Percentiles rank a stretch among this genome's conserved stretches.
Conservation (phyloP, 1,140 invertebrate genomes). For the Aphelenchoides fujianensis region DNA sequence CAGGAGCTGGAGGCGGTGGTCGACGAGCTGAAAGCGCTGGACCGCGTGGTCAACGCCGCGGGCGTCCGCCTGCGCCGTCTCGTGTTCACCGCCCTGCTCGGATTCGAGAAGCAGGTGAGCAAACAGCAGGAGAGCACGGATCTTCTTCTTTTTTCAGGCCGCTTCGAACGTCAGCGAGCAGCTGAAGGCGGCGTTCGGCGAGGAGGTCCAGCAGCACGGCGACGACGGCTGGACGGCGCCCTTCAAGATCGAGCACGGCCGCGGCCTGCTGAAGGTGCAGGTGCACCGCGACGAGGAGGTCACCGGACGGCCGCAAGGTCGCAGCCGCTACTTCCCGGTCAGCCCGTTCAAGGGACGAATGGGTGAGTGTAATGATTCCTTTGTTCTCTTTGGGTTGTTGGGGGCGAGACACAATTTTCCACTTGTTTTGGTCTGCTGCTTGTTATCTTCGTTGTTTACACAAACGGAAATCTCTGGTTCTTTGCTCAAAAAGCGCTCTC, state of each 20-base stretch:
- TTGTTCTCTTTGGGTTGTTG: neutral
- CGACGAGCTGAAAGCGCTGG: neutral
- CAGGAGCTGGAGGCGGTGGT: neutral
- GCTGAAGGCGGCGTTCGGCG: neutral
- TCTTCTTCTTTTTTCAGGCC: neutral
- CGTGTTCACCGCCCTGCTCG: neutral
- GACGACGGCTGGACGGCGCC: neutral
- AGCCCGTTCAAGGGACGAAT: neutral
- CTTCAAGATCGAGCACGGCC: conserved; percentile 8
- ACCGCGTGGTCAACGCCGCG: neutral
- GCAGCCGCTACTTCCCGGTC: conserved; percentile 6
- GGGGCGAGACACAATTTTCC: no score
- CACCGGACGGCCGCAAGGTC: neutral
- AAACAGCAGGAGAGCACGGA: neutral
- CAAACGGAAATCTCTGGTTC: no score
- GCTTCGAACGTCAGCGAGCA: neutral
- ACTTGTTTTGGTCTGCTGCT: no score
- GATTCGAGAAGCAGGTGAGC: neutral
- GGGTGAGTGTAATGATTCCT: neutral
- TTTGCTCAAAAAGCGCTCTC: no score
- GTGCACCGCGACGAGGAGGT: neutral
- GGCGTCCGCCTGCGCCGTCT: neutral
- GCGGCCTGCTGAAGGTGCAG: neutral
- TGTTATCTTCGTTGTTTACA: no score
- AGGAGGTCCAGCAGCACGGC: neutral